Evolutionary conservation across 1,140 invertebrate species (phyloP).

Genomic region (Drosophila kepulauana): DNA sequence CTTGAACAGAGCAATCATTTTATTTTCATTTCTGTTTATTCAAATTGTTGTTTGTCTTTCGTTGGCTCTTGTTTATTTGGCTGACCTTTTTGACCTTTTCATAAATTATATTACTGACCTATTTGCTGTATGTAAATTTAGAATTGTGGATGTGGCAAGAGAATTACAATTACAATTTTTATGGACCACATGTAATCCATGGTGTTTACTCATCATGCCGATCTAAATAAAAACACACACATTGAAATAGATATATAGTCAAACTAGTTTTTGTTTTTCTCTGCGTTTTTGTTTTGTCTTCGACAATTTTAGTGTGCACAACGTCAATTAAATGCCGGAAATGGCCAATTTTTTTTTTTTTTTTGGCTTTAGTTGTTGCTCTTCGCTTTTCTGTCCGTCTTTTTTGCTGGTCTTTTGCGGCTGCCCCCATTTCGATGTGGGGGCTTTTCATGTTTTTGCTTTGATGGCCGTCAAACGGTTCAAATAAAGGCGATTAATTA

Average conservation of each 20-base stretch:
- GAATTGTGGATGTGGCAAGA: background rate
- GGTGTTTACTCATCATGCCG: slow-evolving; percentile 13
- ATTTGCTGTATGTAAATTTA: background rate
- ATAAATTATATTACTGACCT: slow-evolving; percentile 1
- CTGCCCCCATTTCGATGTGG: slow-evolving; percentile 62
- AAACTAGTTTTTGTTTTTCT: slow-evolving; percentile 57
- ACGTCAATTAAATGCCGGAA: slow-evolving; percentile 81
- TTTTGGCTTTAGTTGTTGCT: slow-evolving; percentile 49
- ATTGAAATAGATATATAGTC: slow-evolving; percentile 3
- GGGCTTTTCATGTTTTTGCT: slow-evolving; percentile 72
- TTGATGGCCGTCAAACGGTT: slow-evolving; percentile 66
- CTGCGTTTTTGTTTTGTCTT: slow-evolving; percentile 52
- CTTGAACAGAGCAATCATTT: background rate
- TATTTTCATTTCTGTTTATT: slow-evolving; percentile 2
- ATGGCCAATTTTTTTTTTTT: slow-evolving; percentile 76
- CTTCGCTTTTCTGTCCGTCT: slow-evolving; percentile 22
- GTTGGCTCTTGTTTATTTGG: background rate
- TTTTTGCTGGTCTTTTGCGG: slow-evolving; percentile 31
- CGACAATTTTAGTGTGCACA: slow-evolving; percentile 67
- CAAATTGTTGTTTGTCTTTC: background rate
- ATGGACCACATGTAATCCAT: slow-evolving; percentile 23
- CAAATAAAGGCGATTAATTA: slow-evolving; percentile 70
- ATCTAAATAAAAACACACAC: slow-evolving; percentile 19
- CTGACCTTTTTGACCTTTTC: background rate
- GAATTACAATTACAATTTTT: slow-evolving; percentile 2